phyloP scores from a whole-genome alignment of 1,140 invertebrate genomes.

The Drosophila punjabiensis region DNA sequence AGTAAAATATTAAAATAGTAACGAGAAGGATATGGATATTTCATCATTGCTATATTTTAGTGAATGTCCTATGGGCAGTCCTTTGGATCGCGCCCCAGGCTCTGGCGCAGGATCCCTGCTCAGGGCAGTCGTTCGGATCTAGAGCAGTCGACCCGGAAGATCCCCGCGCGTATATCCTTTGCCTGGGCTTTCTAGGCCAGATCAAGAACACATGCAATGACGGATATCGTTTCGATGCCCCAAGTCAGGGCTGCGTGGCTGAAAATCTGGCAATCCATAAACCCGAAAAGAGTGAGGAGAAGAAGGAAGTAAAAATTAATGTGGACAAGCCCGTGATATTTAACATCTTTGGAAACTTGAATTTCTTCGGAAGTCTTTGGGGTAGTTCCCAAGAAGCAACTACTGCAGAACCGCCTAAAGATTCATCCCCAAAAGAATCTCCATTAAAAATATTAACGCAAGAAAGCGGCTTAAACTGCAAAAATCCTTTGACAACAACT shows the following conservation, averaged over 20 bases:
- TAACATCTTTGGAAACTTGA: conserved; percentile 56
- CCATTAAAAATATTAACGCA: no score
- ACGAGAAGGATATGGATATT: not conserved
- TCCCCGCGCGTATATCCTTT: conserved; percentile 55
- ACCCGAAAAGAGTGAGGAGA: not conserved
- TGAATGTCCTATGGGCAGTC: conserved; percentile 61
- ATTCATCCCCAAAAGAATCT: no score
- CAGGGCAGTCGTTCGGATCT: conserved; percentile 58
- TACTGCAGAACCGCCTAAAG: not conserved
- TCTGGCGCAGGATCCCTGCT: conserved; percentile 51
- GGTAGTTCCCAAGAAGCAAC: conserved; percentile 5
- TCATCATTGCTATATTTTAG: conserved; percentile 20
- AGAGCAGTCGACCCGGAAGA: conserved; percentile 49
- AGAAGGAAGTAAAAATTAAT: conserved; percentile 26
- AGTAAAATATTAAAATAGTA: conserved; percentile 25
- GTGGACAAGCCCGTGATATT: conserved; percentile 60
- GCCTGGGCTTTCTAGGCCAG: conserved; percentile 56
- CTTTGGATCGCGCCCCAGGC: conserved; percentile 59
- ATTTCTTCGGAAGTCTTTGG: conserved; percentile 58
- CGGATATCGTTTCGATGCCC: conserved; percentile 36
- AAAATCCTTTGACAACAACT: no score
- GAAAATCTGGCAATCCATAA: not conserved
- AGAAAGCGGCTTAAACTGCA: no score
- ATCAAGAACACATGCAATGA: conserved; percentile 39
- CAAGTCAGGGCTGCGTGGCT: conserved; percentile 40